Evolutionary conservation across 2,113 vertebrate genomes (phyloP), one percentile per base, ranked within the genome.

Genomic region (Pedionomus torquatus): DNA sequence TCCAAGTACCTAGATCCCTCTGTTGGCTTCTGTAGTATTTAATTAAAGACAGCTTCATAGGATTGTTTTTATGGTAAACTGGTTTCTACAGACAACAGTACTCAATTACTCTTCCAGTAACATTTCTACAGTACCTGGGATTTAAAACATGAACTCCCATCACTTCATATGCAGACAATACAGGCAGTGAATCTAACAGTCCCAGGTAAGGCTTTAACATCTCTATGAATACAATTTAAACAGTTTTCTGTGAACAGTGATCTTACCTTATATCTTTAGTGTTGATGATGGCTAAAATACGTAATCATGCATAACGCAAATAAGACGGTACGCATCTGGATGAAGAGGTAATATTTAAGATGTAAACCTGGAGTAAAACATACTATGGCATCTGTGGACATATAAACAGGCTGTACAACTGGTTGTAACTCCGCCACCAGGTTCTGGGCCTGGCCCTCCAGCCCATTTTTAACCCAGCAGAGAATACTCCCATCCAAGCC

Each of bases 21-120:
- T 11, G 5, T 13, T 79, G 60, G 6, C 37, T 80, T 80, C 37
- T 37, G 14, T 48, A 13, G 11, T 35, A 35, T 43, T 52, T 52
- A 7, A 23, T 71, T 82, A 30, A n/a, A 48, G 35, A 26, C 2
- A 1, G 11, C n/a, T 57, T 18, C 0, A 0, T 12, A 51, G 43
- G 48, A 37, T 58, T 58, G 52, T 52, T 75, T 58, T 18, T 23
- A n/a, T 44, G 43, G 19, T 80, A 39, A 69, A 44, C 24, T 63
- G 43, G 16, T 35, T 58, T 39, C 30, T 77, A 30, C 31, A 54
- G 31, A 20, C 16, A 35, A 33, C 17, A 63, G 20, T 28, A 17
- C 23, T 63, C 24, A 57, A 10, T 79, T 49, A 57, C 13, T 33
- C 11, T 78, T 51, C 49, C 17, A 16, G 13, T 52, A 57, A 57